Evolutionary conservation across 2,888 invertebrate species (phyloP), one percentile per base, ranked within the genome.

Genomic region (Trimorus sp.): DNA sequence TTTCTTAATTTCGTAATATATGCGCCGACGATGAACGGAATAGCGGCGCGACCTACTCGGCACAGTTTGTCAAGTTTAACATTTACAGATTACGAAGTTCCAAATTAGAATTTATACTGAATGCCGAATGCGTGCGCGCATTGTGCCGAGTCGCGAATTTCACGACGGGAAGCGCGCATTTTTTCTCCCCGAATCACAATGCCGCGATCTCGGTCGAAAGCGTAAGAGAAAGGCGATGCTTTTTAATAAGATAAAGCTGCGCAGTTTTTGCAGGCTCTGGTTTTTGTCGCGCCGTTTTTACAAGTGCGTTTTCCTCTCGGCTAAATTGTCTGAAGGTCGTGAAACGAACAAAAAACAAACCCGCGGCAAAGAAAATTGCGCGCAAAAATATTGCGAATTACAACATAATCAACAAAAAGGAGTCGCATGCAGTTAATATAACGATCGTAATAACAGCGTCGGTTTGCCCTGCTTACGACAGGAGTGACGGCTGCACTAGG

Each of bases 51-150:
- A 71, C 66, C 66, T 15, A 51, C 71, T 65, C 66, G 71, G 65
- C 65, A 71, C 60, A 71, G 48, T 78, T 78, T 66, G 71, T 78
- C 78, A 78, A 78, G 71, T 71, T 71, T 71, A 78, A 78, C 66
- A 78, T 71, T 71, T 71, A 78, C 60, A 65, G 78, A 78, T 78
- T 78, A 78, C 66, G 54, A 78, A 71, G 66, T 71, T 78, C 53
- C 26, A 60, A 71, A 78, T 78, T 71, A 71, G 66, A 71, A 78
- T 78, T 78, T 60, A 66, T 71, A 38, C 40, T 15, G 58, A 69
- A 69, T 77, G 49, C 49, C 51, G 11, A 78, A 78, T 66, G 59
- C 59, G 60, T 48, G 54, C 49, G 36, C 63, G 36, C 51, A 71
- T 71, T 78, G 60, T 60, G 54, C 54, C 15, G 45, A 15, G 45